phyloP scores from a whole-genome alignment of 2,113 vertebrate genomes.

The Melanostigma gelatinosum region DNA sequence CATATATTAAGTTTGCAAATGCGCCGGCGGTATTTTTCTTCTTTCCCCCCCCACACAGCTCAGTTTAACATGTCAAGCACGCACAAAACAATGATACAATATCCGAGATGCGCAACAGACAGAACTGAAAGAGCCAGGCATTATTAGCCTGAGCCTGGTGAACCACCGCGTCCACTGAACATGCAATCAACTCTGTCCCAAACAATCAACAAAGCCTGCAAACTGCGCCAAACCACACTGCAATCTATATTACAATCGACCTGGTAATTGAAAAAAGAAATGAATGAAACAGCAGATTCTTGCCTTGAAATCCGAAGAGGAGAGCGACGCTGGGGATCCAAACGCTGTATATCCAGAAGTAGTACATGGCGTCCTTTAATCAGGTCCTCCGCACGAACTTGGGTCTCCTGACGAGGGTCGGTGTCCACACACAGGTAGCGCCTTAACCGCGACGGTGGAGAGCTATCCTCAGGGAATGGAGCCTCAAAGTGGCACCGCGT shows the following conservation, averaged over 20 bases:
- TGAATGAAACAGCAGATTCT: constrained; percentile 1
- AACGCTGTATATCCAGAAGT: constrained; percentile 70
- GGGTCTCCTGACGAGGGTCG: constrained; percentile 16
- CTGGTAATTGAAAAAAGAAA: not conserved
- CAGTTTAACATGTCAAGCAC: constrained; percentile 36
- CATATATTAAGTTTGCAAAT: constrained; percentile 7
- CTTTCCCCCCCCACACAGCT: not conserved
- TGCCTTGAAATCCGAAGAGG: constrained; percentile 71
- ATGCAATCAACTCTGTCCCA: constrained; percentile 1
- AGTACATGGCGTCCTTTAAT: constrained; percentile 57
- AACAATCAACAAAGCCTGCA: constrained; percentile 27
- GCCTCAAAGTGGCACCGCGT: constrained; percentile 29
- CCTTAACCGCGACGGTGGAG: constrained; percentile 31
- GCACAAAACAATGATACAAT: not conserved
- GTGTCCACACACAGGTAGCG: constrained; percentile 7
- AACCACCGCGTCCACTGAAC: not conserved
- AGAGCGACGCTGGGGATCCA: constrained; percentile 66
- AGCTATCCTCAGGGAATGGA: constrained; percentile 27
- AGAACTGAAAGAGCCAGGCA: constrained; percentile 3
- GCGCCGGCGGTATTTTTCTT: not conserved
- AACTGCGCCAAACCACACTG: not conserved
- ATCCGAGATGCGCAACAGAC: constrained; percentile 16
- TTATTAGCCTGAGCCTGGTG: not conserved
- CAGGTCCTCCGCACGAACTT: constrained; percentile 46
- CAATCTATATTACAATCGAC: not conserved